Base-by-base conservation (phyloP, 2,113 vertebrate genomes). In the cattle (Bos taurus) region DNA sequence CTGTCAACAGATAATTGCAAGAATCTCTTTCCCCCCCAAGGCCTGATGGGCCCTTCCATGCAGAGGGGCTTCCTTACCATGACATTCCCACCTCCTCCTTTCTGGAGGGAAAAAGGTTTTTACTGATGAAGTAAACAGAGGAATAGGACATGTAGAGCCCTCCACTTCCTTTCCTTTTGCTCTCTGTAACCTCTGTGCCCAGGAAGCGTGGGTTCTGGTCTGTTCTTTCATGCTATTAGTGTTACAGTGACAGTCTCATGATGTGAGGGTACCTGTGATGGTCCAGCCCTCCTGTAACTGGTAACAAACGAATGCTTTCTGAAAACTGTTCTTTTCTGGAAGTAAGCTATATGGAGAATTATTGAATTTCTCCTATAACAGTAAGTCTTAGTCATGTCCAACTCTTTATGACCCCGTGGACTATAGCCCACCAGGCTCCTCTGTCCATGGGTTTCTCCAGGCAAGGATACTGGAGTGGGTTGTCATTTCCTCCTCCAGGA, bases 191-290 rank as follows among this genome's bases (percentile, higher is more conserved):
- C 26, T 46, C 7, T 8, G 7, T 64, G 7, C 50, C 36, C 30
- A 46, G 30, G 11, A 57, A 36, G 14, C 14, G 7, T 19, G 43
- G 7, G 0, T 84, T 19, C 87, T 81, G 59, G 2, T 48, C 25
- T 48, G 15, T 36, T 48, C 21, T 17, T 26, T 30, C 21, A 46
- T 33, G 57, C 12, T 52, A 10, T 74, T 40, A 74, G 36, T 54
- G n/a, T 43, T 25, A 36, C 5, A 4, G 11, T 15, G 7, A 54
- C 30, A 62, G 21, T 48, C 46, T 1, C 1, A 12, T 6, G 25
- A 28, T 1, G 1, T 67, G 12, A 25, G 2, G 2, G 28, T 30
- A 23, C 21, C 52, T 64, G 6, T 7, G 3, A 50, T 9, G 19
- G 17, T 4, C 57, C 23, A 17, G 50, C 17, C 40, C 40, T 81